phyloP scores from a whole-genome alignment of 1,140 invertebrate species.

The Megalonaias nervosa region DNA sequence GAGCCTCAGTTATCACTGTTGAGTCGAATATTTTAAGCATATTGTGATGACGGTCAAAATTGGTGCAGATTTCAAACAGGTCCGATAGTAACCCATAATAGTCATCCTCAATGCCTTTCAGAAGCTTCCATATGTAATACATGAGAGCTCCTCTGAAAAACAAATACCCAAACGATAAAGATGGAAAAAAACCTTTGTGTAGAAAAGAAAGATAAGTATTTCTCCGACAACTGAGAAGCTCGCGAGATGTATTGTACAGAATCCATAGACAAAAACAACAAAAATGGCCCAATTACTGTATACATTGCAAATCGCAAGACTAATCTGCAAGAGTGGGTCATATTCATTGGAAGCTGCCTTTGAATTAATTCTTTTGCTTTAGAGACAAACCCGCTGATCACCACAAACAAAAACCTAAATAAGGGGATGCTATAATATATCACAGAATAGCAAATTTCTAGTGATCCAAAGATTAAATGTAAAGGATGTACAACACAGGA shows the following conservation, averaged over 20 bases:
- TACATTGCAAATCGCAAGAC: background rate
- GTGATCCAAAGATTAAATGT: background rate
- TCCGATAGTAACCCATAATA: slow-evolving; percentile 20
- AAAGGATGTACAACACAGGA: background rate
- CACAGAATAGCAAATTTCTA: background rate
- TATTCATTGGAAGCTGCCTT: background rate
- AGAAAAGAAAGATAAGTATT: slow-evolving; percentile 15
- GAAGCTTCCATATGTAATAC: slow-evolving; percentile 22
- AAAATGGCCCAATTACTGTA: background rate
- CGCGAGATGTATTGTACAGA: slow-evolving; percentile 21
- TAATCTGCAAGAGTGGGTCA: background rate
- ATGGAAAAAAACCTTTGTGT: slow-evolving; percentile 19
- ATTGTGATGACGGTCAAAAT: background rate
- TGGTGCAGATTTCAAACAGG: slow-evolving; percentile 6
- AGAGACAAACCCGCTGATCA: background rate
- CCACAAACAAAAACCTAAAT: background rate
- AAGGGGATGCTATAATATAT: slow-evolving; percentile 10
- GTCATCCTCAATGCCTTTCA: slow-evolving; percentile 9
- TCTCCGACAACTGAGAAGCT: slow-evolving; percentile 16
- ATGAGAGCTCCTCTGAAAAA: slow-evolving; percentile 19
- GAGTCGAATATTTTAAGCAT: background rate
- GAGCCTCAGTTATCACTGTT: background rate
- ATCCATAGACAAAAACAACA: slow-evolving; percentile 12
- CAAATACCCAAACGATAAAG: slow-evolving; percentile 26
- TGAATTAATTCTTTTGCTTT: background rate